phyloP scores from a whole-genome alignment of 2,113 vertebrate species.

The Cervus canadensis region DNA sequence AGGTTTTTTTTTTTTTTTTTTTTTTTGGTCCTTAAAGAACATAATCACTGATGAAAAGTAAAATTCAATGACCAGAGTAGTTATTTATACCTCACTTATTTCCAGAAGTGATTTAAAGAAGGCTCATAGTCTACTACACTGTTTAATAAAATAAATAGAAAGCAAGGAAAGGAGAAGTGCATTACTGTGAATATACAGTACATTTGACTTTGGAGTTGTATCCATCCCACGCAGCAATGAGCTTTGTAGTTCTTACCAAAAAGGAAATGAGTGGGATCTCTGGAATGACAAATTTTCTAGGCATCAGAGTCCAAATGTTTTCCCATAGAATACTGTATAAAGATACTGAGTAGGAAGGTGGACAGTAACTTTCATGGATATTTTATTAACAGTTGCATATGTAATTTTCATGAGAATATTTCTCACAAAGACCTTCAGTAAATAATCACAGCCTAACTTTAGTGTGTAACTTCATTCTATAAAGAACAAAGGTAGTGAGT shows the following conservation, averaged over 20 bases:
- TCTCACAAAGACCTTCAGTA: slow-evolving; percentile 8
- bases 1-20: background rate
- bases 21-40: background rate
- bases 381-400: background rate
- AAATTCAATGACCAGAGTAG: background rate
- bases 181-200: background rate
- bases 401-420: slow-evolving; percentile 13
- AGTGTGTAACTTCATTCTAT: background rate
- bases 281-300: background rate
- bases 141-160: background rate
- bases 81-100: background rate
- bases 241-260: background rate
- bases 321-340: background rate
- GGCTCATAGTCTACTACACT: background rate
- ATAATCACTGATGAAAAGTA: background rate
- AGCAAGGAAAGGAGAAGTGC: background rate
- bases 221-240: background rate
- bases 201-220: background rate
- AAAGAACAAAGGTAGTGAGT: background rate
- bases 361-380: background rate
- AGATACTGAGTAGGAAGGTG: background rate
- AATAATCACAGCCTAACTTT: background rate
- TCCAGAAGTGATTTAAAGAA: slow-evolving; percentile 8
- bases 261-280: background rate
- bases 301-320: background rate